Percentiles rank a stretch among this genome's conserved stretches.
phyloP scores from a whole-genome alignment of 2,888 invertebrate genomes.

The Acronicta psi region DNA sequence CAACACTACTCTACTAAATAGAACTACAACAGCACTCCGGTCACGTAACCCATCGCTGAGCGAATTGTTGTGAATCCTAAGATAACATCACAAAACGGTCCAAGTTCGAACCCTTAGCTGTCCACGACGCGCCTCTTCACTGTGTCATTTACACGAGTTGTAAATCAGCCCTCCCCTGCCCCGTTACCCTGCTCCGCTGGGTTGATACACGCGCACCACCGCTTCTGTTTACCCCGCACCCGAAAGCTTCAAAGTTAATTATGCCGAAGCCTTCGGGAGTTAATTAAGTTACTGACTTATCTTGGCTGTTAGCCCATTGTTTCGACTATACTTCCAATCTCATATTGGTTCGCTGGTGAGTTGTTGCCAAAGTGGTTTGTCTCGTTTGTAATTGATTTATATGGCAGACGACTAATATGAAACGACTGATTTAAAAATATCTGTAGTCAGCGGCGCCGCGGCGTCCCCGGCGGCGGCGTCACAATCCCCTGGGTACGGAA shows the following conservation, averaged over 20 bases:
- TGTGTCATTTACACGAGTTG: constrained; percentile 49
- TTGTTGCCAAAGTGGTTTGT: constrained; percentile 43
- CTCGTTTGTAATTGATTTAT: constrained; percentile 45
- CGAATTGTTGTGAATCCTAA: constrained; percentile 50
- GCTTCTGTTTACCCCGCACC: constrained; percentile 46
- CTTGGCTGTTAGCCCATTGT: constrained; percentile 52
- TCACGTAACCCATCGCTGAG: constrained; percentile 46
- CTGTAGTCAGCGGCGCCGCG: background rate
- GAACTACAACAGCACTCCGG: constrained; percentile 21
- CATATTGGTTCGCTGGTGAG: constrained; percentile 38
- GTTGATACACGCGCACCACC: constrained; percentile 39
- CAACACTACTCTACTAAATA: constrained; percentile 46
- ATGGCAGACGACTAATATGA: constrained; percentile 19
- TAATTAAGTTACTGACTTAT: constrained; percentile 68
- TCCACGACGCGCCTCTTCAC: constrained; percentile 22
- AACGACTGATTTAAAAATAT: constrained; percentile 12
- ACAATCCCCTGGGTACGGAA: constrained; percentile 1
- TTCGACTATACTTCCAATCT: constrained; percentile 49
- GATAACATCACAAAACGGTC: constrained; percentile 47
- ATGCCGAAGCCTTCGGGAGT: constrained; percentile 59
- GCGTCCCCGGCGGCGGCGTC: constrained; percentile 11
- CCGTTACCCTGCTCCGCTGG: background rate
- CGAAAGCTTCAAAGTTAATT: constrained; percentile 64
- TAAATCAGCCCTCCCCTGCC: constrained; percentile 40
- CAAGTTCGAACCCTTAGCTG: constrained; percentile 9